Conservation (phyloP, 2,888 invertebrate species). For the Eudasyphora cyanicolor region DNA sequence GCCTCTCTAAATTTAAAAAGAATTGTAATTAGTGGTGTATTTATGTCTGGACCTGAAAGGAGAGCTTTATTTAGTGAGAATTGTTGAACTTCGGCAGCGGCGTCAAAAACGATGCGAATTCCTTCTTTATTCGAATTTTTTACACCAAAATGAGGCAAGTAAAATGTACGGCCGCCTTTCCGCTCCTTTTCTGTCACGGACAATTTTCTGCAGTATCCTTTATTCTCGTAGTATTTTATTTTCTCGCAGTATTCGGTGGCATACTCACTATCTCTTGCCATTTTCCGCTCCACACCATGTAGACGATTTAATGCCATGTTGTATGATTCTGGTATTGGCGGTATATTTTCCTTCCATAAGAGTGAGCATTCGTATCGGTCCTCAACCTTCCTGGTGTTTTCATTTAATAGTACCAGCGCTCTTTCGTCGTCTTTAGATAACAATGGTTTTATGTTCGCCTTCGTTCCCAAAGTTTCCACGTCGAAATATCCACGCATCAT, state of each 20-base stretch:
- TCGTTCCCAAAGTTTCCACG: neutral
- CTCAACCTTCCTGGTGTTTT: conserved; percentile 40
- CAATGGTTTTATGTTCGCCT: neutral
- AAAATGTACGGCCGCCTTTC: neutral
- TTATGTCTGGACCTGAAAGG: conserved; percentile 37
- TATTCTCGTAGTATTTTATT: conserved; percentile 43
- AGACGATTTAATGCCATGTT: conserved; percentile 54
- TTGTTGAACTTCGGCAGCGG: conserved; percentile 65
- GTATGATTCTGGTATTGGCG: conserved; percentile 49
- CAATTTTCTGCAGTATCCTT: conserved; percentile 44
- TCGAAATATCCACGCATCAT: conserved; percentile 24
- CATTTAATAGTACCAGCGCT: conserved; percentile 3
- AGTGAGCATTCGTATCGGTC: conserved; percentile 54
- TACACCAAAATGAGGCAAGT: conserved; percentile 31
- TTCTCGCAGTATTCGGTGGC: conserved; percentile 29
- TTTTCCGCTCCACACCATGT: conserved; percentile 41
- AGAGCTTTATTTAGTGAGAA: conserved; percentile 39
- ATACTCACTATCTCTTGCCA: conserved; percentile 45
- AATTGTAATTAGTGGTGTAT: neutral
- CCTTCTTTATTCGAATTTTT: conserved; percentile 26
- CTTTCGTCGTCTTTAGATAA: conserved; percentile 9
- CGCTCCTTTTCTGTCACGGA: neutral
- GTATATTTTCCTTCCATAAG: conserved; percentile 51
- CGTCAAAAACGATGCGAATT: conserved; percentile 70
- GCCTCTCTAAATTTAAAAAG: conserved; percentile 47